Evolutionary conservation across 2,797 vertebrate genomes (phyloP).

Genomic region (Pteropus rufus): DNA sequence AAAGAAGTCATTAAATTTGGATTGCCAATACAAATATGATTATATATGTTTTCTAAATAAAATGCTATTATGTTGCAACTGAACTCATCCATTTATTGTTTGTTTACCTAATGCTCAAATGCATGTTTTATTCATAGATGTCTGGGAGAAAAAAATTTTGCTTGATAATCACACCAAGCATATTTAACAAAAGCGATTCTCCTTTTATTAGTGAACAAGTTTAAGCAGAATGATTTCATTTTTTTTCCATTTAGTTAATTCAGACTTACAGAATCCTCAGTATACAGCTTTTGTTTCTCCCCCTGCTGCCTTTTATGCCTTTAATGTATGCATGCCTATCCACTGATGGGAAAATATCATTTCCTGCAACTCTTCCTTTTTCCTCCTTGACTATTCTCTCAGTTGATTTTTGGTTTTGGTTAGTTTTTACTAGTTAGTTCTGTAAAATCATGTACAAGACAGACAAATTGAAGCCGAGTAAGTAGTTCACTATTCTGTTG

Average conservation of each 20-base stretch:
- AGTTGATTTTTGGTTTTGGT: conserved; percentile 36
- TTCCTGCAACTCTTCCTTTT: conserved; percentile 77
- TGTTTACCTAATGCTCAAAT: conserved; percentile 76
- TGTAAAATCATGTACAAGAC: conserved; percentile 72
- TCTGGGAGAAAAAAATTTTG: conserved; percentile 76
- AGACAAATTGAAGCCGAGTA: conserved; percentile 63
- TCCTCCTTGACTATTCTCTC: conserved; percentile 39
- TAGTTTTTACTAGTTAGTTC: conserved; percentile 74
- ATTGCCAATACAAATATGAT: conserved; percentile 62
- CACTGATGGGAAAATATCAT: conserved; percentile 80
- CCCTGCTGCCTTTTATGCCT: conserved; percentile 75
- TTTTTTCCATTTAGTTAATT: conserved; percentile 73
- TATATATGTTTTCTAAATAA: conserved; percentile 76
- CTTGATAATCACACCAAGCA: conserved; percentile 68
- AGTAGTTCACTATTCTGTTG: conserved; percentile 60
- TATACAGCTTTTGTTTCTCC: conserved; percentile 64
- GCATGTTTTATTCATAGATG: conserved; percentile 72
- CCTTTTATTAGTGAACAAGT: conserved; percentile 72
- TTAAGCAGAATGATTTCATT: conserved; percentile 77
- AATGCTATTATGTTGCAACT: conserved; percentile 65
- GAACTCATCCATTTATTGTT: conserved; percentile 76
- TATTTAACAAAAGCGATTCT: conserved; percentile 76
- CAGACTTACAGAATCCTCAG: conserved; percentile 62
- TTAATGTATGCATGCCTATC: conserved; percentile 80
- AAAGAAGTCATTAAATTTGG: conserved; percentile 74